A percentile compares a stretch with the other conserved stretches of the same genome.
phyloP scores from a whole-genome alignment of 1,140 invertebrate species.

The Neodiprion virginianus region DNA sequence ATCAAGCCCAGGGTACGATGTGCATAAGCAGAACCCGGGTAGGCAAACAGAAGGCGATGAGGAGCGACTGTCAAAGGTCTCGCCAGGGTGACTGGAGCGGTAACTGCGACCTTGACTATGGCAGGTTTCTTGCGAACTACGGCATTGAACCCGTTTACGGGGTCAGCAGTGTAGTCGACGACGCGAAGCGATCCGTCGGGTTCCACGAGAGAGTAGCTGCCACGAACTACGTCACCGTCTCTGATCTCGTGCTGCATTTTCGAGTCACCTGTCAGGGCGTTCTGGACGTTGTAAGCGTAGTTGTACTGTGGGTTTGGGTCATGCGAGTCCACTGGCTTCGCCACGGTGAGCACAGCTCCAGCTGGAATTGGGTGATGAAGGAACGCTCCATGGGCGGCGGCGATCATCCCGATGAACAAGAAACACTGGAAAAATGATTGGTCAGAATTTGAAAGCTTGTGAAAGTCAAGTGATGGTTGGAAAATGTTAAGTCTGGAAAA shows the following conservation, averaged over 20 bases:
- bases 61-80: no score
- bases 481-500: no score
- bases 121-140: conserved; percentile 43
- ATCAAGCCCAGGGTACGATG: no score
- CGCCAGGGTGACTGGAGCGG: neutral
- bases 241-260: conserved; percentile 69
- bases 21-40: no score
- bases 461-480: no score
- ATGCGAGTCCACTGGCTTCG: conserved; percentile 53
- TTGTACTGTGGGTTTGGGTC: conserved; percentile 72
- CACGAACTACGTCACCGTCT: conserved; percentile 69
- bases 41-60: no score
- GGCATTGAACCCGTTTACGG: conserved; percentile 57
- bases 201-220: conserved; percentile 64
- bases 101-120: conserved; percentile 22
- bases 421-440: no score
- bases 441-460: no score
- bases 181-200: conserved; percentile 58
- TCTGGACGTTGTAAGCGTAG: conserved; percentile 70
- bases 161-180: conserved; percentile 59
- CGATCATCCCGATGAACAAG: no score
- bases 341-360: conserved; percentile 51
- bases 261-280: conserved; percentile 71
- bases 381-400: conserved; percentile 45
- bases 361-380: conserved; percentile 40